These are phyloP conservation scores for Andrena cerasifolii DNA, from an alignment of 1,140 invertebrate genomes.

Conservation along the genomic window DNA sequence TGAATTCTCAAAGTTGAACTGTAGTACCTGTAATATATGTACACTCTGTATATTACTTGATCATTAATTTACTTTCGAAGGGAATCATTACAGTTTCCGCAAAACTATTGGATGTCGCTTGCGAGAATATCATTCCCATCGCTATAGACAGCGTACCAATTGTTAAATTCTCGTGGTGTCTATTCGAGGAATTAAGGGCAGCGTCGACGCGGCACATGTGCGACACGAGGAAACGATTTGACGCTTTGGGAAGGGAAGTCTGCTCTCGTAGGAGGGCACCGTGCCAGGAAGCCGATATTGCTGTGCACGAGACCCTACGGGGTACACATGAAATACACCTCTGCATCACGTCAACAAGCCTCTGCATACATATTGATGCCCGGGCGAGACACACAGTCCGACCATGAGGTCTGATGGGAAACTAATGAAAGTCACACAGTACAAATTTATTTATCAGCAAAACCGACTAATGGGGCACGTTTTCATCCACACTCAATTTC, in stretches of 20 bases:
- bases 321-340: conserved; percentile 17
- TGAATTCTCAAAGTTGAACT: too few species aligned
- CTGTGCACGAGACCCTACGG: conserved; percentile 55
- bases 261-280: conserved; percentile 68
- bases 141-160: conserved; percentile 20
- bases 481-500: too few species aligned
- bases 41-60: too few species aligned
- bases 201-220: conserved; percentile 38
- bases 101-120: neutral
- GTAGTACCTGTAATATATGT: too few species aligned
- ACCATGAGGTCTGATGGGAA: too few species aligned
- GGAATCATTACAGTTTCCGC: too few species aligned
- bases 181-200: conserved; percentile 67
- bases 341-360: conserved; percentile 12
- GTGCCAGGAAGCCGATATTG: conserved; percentile 70
- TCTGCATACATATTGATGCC: too few species aligned
- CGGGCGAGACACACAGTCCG: too few species aligned
- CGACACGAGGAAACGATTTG: conserved; percentile 69
- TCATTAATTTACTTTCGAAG: too few species aligned
- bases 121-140: conserved; percentile 27
- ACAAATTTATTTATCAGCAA: too few species aligned
- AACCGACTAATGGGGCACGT: too few species aligned
- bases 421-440: too few species aligned
- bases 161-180: conserved; percentile 56
- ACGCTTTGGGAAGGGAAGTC: conserved; percentile 71